phyloP scores from a whole-genome alignment of 1,140 invertebrate genomes.

The Oryctes rhinoceros region DNA sequence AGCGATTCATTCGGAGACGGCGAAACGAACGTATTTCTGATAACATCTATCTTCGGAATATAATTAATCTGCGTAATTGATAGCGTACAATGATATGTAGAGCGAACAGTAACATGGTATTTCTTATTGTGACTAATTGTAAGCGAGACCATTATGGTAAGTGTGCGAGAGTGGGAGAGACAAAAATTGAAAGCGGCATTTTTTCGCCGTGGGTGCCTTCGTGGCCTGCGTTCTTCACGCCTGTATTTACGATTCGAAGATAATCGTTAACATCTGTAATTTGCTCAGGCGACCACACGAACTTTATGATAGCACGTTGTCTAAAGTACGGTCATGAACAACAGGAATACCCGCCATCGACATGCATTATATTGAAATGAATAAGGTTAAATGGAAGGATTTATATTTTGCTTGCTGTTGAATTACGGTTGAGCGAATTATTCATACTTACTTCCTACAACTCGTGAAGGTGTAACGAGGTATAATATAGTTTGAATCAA shows the following conservation, averaged over 20 bases:
- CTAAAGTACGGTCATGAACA: constrained; percentile 38
- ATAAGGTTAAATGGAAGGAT: constrained; percentile 38
- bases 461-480: not conserved
- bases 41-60: not conserved
- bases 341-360: constrained; percentile 20
- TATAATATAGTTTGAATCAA: constrained; percentile 7
- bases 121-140: not conserved
- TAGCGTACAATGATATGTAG: not conserved
- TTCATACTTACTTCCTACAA: not conserved
- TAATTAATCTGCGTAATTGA: constrained; percentile 23
- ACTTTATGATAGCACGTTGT: constrained; percentile 46
- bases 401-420: constrained; percentile 27
- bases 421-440: constrained; percentile 10
- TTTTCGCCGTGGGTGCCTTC: constrained; percentile 50
- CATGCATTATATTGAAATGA: constrained; percentile 38
- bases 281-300: constrained; percentile 45
- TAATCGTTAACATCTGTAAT: constrained; percentile 52
- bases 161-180: not conserved
- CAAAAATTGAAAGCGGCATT: constrained; percentile 45
- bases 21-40: not conserved
- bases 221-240: constrained; percentile 46
- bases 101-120: not conserved
- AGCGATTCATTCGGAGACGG: not conserved
- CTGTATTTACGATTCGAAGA: constrained; percentile 50
- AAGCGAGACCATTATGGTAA: not conserved